Evolutionary conservation across 2,797 vertebrate species (phyloP).

Genomic region (Sebastes hubbsi): DNA sequence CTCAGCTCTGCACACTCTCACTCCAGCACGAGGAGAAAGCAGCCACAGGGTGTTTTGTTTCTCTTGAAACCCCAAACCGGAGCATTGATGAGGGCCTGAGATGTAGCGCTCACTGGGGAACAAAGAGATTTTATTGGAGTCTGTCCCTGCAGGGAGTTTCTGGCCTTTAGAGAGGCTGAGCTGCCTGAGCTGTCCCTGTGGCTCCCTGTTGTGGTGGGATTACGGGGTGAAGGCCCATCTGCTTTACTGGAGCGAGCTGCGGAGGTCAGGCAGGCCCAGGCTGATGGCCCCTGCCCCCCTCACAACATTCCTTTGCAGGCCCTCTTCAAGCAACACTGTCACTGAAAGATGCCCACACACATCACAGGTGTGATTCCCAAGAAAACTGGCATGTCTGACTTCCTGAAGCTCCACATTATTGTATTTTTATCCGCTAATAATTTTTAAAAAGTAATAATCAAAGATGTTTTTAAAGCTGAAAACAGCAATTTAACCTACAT

Average conservation of each 20-base stretch:
- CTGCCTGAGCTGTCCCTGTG: constrained; percentile 42
- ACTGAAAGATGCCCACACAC: not conserved
- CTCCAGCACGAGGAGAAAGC: constrained; percentile 23
- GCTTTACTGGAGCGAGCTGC: constrained; percentile 34
- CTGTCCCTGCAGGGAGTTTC: constrained; percentile 67
- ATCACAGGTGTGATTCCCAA: not conserved
- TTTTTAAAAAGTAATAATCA: not conserved
- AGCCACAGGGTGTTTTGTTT: constrained; percentile 54
- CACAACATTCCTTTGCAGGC: constrained; percentile 43
- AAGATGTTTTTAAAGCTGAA: not conserved
- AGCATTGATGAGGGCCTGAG: constrained; percentile 65
- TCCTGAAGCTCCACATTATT: not conserved
- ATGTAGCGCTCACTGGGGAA: constrained; percentile 61
- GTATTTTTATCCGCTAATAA: not conserved
- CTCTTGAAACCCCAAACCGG: constrained; percentile 58
- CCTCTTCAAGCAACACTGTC: not conserved
- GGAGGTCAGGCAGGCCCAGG: constrained; percentile 61
- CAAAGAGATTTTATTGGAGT: constrained; percentile 79
- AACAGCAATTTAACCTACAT: not conserved
- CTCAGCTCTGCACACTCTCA: constrained; percentile 21
- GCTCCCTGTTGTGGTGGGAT: constrained; percentile 66
- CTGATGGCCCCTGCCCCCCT: constrained; percentile 38
- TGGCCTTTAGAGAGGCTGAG: constrained; percentile 60
- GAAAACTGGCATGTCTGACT: not conserved
- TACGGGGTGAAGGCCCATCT: constrained; percentile 70